phyloP scores from a whole-genome alignment of 2,888 invertebrate genomes.

The Seira ritae region DNA sequence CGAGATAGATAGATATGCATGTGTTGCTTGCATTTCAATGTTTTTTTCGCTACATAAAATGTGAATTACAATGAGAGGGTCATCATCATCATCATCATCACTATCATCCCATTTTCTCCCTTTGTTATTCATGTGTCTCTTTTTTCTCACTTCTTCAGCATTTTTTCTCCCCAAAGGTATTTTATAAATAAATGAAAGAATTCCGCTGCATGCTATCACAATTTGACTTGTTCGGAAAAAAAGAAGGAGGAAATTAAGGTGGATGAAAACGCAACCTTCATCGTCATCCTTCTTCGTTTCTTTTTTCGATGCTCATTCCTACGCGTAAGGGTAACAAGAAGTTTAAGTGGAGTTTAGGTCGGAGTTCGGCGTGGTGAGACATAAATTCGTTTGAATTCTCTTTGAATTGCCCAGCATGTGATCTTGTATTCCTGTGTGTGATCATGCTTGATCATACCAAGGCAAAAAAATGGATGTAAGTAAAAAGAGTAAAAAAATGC shows the following conservation, averaged over 20 bases:
- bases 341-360: constrained; percentile 60
- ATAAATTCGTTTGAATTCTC: constrained; percentile 69
- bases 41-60: constrained; percentile 19
- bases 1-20: no score
- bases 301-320: no score
- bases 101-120: no score
- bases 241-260: constrained; percentile 9
- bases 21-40: no score
- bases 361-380: constrained; percentile 63
- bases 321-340: constrained; percentile 27
- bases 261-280: background rate
- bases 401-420: constrained; percentile 67
- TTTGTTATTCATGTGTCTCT: constrained; percentile 28
- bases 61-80: constrained; percentile 33
- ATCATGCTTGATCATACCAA: constrained; percentile 40
- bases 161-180: constrained; percentile 19
- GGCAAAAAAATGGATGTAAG: constrained; percentile 19
- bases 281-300: background rate
- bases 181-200: constrained; percentile 38
- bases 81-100: constrained; percentile 12
- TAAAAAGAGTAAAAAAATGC: constrained; percentile 20
- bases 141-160: constrained; percentile 34
- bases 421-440: constrained; percentile 53
- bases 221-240: constrained; percentile 15
- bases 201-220: no score